Evolutionary conservation across 2,113 vertebrate species (phyloP).

Genomic region (Heterotis niloticus): DNA sequence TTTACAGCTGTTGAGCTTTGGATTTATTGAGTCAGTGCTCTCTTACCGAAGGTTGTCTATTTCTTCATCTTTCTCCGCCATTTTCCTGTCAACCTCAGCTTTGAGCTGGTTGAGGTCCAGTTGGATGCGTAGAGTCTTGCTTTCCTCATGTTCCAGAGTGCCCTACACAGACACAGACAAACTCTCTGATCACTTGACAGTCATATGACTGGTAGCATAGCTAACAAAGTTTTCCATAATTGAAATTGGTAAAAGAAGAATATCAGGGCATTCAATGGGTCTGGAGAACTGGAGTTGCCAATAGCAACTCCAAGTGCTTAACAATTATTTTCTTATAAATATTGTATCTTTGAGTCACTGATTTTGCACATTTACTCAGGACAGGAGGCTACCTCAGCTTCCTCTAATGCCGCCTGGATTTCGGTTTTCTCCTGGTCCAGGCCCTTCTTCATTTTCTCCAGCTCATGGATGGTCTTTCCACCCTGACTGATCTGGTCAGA

Average conservation of each 20-base stretch:
- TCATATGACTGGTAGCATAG: background rate
- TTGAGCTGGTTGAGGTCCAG: slow-evolving; percentile 89
- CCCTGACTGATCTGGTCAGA: slow-evolving; percentile 84
- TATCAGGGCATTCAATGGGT: too few relatives aligned
- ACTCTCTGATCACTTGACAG: background rate
- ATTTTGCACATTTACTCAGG: background rate
- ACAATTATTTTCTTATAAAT: too few relatives aligned
- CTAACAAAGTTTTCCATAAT: background rate
- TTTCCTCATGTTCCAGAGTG: slow-evolving; percentile 88
- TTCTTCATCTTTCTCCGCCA: slow-evolving; percentile 89
- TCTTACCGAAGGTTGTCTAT: slow-evolving; percentile 79
- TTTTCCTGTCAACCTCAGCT: slow-evolving; percentile 81
- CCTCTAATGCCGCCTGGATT: slow-evolving; percentile 85
- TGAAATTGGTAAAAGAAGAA: background rate
- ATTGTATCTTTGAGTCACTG: too few relatives aligned
- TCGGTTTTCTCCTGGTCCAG: slow-evolving; percentile 84
- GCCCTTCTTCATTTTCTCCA: slow-evolving; percentile 88
- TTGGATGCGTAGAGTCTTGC: slow-evolving; percentile 84
- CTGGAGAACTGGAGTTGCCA: too few relatives aligned
- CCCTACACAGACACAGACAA: slow-evolving; percentile 58
- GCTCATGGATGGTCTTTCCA: slow-evolving; percentile 82
- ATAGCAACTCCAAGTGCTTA: background rate
- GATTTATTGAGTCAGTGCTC: background rate
- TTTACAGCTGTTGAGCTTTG: background rate
- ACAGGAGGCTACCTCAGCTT: slow-evolving; percentile 76